Percentiles rank a stretch among this genome's conserved stretches.
Conservation (phyloP, 2,888 invertebrate genomes). For the Listrodromus nycthemerus region DNA sequence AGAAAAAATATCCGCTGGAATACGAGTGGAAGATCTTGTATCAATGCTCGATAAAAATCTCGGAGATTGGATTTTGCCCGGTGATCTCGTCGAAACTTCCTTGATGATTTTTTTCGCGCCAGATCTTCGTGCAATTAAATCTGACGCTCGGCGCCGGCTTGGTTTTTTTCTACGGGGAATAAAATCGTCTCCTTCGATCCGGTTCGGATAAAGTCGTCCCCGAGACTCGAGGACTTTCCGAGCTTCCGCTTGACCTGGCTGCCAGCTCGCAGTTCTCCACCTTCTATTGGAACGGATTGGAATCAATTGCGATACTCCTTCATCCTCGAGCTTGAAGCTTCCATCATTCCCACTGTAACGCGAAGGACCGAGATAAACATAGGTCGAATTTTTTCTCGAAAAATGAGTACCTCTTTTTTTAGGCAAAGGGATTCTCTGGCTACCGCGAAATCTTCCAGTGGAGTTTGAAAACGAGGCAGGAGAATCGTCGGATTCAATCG, state of each 20-base stretch:
- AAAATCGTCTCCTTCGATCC: neutral
- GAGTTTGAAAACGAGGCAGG: neutral
- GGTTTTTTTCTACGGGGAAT: neutral
- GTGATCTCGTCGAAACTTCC: neutral
- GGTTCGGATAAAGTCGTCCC: conserved; percentile 11
- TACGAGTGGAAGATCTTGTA: neutral
- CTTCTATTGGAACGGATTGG: conserved; percentile 9
- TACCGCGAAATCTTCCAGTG: neutral
- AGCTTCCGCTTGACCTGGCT: neutral
- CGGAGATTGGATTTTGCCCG: neutral
- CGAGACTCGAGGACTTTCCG: neutral
- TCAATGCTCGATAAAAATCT: neutral
- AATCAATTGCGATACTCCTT: neutral
- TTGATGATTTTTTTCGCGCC: conserved; percentile 1
- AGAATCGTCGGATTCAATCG: neutral
- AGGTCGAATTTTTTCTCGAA: neutral
- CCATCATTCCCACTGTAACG: neutral
- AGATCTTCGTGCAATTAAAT: neutral
- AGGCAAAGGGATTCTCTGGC: neutral
- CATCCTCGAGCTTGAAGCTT: neutral
- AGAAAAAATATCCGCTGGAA: conserved; percentile 14
- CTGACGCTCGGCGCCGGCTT: neutral
- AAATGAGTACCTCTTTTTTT: neutral
- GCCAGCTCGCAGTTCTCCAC: conserved; percentile 22
- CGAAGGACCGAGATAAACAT: neutral